Percentiles rank a stretch among this genome's conserved stretches.
Conservation (phyloP, 2,888 invertebrate species). For the Rutpela maculata region DNA sequence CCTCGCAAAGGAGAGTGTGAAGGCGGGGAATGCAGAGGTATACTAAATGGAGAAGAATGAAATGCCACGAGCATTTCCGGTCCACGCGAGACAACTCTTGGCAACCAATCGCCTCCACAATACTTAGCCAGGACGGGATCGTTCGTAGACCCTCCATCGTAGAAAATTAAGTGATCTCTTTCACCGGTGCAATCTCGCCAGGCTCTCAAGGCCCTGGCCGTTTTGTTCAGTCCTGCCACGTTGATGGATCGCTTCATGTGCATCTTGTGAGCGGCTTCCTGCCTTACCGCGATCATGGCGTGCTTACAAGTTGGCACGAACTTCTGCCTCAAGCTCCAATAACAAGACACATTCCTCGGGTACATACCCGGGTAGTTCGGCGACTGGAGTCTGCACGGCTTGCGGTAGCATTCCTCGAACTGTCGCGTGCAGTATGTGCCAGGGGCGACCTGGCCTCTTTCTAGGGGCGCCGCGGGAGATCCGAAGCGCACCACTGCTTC, state of each 20-base stretch:
- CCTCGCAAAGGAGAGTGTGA: slow-evolving; percentile 84
- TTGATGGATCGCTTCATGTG: slow-evolving; percentile 81
- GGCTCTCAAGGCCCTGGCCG: slow-evolving; percentile 82
- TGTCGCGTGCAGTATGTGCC: slow-evolving; percentile 82
- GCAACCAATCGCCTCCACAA: slow-evolving; percentile 92
- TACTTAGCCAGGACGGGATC: slow-evolving; percentile 90
- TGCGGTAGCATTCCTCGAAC: slow-evolving; percentile 90
- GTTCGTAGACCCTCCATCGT: slow-evolving; percentile 88
- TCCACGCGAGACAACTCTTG: slow-evolving; percentile 85
- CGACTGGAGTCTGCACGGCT: slow-evolving; percentile 90
- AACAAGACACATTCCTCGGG: slow-evolving; percentile 92
- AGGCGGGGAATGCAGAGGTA: slow-evolving; percentile 81
- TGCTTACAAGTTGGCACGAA: slow-evolving; percentile 92
- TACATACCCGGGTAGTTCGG: slow-evolving; percentile 95
- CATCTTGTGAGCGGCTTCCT: slow-evolving; percentile 85
- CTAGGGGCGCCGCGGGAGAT: slow-evolving; percentile 84
- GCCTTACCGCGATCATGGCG: slow-evolving; percentile 91
- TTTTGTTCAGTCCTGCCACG: slow-evolving; percentile 84
- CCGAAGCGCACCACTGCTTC: slow-evolving; percentile 89
- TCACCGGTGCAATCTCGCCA: slow-evolving; percentile 91
- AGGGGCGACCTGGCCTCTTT: slow-evolving; percentile 88
- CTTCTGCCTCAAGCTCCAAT: slow-evolving; percentile 90
- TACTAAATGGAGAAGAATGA: slow-evolving; percentile 89
- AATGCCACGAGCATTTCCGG: slow-evolving; percentile 92
- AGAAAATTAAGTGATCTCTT: slow-evolving; percentile 89